These are phyloP conservation scores for Plagodis pulveraria DNA, from an alignment of 2,888 invertebrate genomes.

Conservation along the genomic window DNA sequence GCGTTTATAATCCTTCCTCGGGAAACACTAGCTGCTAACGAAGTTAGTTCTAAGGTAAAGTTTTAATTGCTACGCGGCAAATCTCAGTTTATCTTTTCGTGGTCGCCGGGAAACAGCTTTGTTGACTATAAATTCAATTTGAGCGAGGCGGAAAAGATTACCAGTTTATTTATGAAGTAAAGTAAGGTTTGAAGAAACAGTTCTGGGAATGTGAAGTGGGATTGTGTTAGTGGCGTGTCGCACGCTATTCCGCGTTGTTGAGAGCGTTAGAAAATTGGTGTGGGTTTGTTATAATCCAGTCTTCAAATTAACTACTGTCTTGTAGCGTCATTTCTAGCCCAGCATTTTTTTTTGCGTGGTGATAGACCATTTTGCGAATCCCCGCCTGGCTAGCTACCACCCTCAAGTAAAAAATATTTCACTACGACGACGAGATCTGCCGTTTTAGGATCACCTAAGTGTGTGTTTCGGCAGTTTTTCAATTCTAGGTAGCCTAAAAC, in stretches of 20 bases:
- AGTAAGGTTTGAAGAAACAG: constrained; percentile 39
- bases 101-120: constrained; percentile 72
- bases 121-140: constrained; percentile 81
- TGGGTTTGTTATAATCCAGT: constrained; percentile 15
- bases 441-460: too few species aligned
- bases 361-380: too few species aligned
- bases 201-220: constrained; percentile 41
- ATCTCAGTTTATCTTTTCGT: constrained; percentile 82
- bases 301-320: neutral
- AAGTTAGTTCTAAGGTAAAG: constrained; percentile 82
- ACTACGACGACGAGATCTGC: too few species aligned
- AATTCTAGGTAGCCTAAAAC: too few species aligned
- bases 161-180: constrained; percentile 53
- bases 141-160: constrained; percentile 66
- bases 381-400: too few species aligned
- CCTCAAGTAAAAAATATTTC: too few species aligned
- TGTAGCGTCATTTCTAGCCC: neutral
- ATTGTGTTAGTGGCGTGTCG: constrained; percentile 39
- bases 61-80: constrained; percentile 82
- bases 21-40: constrained; percentile 75
- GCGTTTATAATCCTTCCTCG: constrained; percentile 66
- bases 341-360: too few species aligned
- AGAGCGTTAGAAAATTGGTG: constrained; percentile 22
- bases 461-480: too few species aligned
- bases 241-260: constrained; percentile 37